A percentile compares a stretch with the other conserved stretches of the same genome.
Evolutionary conservation across 2,113 vertebrate species (phyloP).

Genomic region (Dipodomys stephensi): DNA sequence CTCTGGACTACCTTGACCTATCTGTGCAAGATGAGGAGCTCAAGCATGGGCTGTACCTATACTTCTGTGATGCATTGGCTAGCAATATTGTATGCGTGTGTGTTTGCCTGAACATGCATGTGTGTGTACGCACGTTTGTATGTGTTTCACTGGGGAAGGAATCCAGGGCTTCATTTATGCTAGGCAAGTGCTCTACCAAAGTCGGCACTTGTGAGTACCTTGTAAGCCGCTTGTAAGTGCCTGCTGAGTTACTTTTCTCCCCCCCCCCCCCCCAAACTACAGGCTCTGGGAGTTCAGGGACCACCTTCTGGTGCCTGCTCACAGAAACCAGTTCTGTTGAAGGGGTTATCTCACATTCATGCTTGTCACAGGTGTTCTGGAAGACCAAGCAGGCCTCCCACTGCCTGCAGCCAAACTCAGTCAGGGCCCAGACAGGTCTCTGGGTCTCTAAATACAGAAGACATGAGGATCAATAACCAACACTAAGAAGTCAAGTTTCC

Average conservation of each 20-base stretch:
- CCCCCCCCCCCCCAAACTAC: too few relatives aligned
- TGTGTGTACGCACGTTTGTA: too few relatives aligned
- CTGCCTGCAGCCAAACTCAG: neutral
- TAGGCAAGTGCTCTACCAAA: too few relatives aligned
- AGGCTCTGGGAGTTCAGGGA: neutral
- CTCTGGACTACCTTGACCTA: too few relatives aligned
- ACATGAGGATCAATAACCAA: neutral
- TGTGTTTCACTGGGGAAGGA: too few relatives aligned
- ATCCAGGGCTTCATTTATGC: too few relatives aligned
- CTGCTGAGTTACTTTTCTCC: neutral
- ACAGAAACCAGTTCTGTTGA: rapidly evolving
- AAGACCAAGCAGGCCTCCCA: neutral
- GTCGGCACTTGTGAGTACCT: too few relatives aligned
- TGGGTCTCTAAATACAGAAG: neutral
- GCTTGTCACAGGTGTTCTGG: too few relatives aligned
- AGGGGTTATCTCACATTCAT: neutral
- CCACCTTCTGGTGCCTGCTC: neutral
- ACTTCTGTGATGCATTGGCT: neutral
- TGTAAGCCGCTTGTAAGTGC: too few relatives aligned
- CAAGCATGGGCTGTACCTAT: too few relatives aligned
- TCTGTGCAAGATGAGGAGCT: neutral
- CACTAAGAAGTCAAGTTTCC: neutral
- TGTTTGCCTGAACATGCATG: too few relatives aligned
- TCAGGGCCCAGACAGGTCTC: neutral
- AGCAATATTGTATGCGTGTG: too few relatives aligned